Evolutionary conservation across 2,797 vertebrate species (phyloP).

Genomic region (Xiphophorus birchmanni): DNA sequence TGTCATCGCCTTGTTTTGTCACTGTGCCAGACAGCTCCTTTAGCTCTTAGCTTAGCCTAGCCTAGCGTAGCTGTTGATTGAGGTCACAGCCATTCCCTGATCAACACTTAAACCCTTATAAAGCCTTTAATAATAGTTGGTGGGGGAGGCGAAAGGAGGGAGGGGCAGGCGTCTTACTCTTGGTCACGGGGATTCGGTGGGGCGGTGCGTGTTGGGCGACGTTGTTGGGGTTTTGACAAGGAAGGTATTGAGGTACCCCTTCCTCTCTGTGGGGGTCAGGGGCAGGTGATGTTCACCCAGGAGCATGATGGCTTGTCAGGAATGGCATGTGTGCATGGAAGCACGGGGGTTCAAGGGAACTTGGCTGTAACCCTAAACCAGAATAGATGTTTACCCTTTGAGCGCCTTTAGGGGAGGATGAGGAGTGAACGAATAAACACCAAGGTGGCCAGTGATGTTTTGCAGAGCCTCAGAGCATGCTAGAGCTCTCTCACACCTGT

Average conservation of each 20-base stretch:
- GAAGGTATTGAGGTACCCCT: conserved; percentile 63
- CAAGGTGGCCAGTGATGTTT: conserved; percentile 72
- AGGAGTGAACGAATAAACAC: conserved; percentile 82
- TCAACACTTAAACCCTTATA: conserved; percentile 77
- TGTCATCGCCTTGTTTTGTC: conserved; percentile 75
- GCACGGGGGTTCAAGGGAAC: conserved; percentile 82
- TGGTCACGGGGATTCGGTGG: conserved; percentile 28
- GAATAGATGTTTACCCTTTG: conserved; percentile 89
- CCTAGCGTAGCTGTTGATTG: conserved; percentile 60
- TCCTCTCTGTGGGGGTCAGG: conserved; percentile 64
- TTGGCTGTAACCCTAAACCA: conserved; percentile 82
- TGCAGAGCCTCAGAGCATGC: conserved; percentile 47
- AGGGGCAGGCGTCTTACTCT: conserved; percentile 65
- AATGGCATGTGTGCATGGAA: conserved; percentile 80
- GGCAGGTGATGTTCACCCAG: conserved; percentile 73
- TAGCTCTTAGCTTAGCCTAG: conserved; percentile 72
- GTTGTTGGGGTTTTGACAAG: conserved; percentile 50
- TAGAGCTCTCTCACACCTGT: conserved; percentile 82
- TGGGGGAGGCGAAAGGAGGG: conserved; percentile 31
- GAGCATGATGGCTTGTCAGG: conserved; percentile 73
- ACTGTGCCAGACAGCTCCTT: conserved; percentile 68
- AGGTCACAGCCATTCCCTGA: conserved; percentile 67
- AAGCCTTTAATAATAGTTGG: conserved; percentile 75
- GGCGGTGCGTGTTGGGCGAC: conserved; percentile 15
- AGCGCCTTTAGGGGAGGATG: conserved; percentile 67